These are phyloP conservation scores for Candoia aspera DNA, from an alignment of 2,113 vertebrate species.

Conservation along the genomic window DNA sequence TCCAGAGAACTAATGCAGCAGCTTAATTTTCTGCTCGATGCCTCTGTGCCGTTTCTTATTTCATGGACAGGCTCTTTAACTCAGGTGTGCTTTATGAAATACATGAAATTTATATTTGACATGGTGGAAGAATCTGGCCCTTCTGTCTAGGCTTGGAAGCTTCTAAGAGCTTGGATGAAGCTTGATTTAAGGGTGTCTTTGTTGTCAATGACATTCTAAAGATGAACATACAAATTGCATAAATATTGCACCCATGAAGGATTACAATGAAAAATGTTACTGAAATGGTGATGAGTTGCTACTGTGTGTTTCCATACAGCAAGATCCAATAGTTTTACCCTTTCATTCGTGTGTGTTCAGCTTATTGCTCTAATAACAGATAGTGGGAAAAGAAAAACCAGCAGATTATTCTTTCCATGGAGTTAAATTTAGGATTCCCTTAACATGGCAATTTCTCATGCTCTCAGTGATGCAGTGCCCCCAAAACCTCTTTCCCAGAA, in stretches of 20 bases:
- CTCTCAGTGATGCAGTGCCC: not conserved
- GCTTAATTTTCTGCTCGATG: not conserved
- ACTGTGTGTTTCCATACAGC: not conserved
- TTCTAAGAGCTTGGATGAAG: not conserved
- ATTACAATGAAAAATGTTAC: not conserved
- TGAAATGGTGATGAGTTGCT: not conserved
- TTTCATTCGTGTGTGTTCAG: not conserved
- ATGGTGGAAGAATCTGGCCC: not conserved
- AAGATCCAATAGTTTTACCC: not conserved
- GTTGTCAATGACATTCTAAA: not conserved
- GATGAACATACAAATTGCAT: not conserved
- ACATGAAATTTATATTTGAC: not conserved
- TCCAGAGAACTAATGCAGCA: not conserved
- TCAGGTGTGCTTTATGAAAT: not conserved
- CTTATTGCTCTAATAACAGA: constrained; percentile 1
- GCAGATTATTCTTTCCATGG: not conserved
- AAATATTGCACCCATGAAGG: not conserved
- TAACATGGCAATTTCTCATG: not conserved
- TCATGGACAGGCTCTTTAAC: not conserved
- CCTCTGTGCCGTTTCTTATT: not conserved
- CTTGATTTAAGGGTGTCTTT: not conserved
- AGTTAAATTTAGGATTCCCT: constrained; percentile 1
- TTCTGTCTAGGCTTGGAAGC: not conserved
- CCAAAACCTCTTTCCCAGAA: not conserved
- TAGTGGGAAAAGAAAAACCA: not conserved